A percentile compares a stretch with the other conserved stretches of the same genome.
These are phyloP conservation scores for Drosophila auraria DNA, from an alignment of 1,140 invertebrate genomes.

Conservation along the genomic window DNA sequence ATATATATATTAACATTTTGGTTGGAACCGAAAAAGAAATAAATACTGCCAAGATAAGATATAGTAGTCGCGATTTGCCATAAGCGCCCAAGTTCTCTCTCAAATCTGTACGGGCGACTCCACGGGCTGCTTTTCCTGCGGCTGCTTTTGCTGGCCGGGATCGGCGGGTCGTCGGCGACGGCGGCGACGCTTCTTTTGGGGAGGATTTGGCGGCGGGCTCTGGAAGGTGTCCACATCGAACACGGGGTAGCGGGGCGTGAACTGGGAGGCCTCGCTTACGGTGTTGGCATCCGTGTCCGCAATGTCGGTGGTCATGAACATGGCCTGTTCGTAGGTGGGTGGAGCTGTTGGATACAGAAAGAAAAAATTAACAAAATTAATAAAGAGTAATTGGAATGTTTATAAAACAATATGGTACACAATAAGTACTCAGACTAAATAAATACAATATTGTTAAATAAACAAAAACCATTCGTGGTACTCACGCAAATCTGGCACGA, in stretches of 20 bases:
- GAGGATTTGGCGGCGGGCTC: constrained; percentile 72
- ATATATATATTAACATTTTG: constrained; percentile 23
- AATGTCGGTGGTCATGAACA: constrained; percentile 81
- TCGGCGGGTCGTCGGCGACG: constrained; percentile 56
- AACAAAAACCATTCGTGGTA: background rate
- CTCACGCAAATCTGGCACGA: constrained; percentile 69
- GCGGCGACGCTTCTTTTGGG: constrained; percentile 60
- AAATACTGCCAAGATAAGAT: constrained; percentile 73
- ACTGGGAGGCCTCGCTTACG: constrained; percentile 65
- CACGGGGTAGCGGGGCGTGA: constrained; percentile 79
- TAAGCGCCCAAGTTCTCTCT: constrained; percentile 15
- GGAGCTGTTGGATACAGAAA: constrained; percentile 53
- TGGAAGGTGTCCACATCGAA: constrained; percentile 76
- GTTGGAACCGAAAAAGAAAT: constrained; percentile 35
- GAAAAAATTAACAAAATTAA: background rate
- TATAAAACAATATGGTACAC: background rate
- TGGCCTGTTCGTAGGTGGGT: constrained; percentile 79
- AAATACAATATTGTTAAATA: too few species aligned
- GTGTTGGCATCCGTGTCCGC: constrained; percentile 78
- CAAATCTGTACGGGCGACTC: constrained; percentile 77
- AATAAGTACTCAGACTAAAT: background rate
- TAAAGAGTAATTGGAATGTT: background rate
- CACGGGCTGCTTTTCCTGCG: constrained; percentile 51
- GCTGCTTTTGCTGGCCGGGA: constrained; percentile 27
- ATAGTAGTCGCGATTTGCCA: constrained; percentile 28